Evolutionary conservation across 2,888 invertebrate species (phyloP).

Genomic region (Hirtodrosophila confusa): DNA sequence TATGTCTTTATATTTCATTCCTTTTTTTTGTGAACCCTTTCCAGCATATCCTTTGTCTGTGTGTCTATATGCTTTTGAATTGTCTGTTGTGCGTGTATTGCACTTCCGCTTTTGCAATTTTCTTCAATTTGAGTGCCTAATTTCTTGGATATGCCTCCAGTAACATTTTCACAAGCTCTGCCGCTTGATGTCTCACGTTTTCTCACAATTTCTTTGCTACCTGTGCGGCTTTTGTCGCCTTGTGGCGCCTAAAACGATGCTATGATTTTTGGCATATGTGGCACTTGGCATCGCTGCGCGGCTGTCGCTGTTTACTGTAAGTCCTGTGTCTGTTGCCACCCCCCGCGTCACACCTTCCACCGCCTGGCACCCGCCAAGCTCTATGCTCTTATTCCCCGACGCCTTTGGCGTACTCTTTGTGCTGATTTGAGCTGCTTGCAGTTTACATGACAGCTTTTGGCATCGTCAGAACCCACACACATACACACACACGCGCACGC

Average conservation of each 20-base stretch:
- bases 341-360: neutral
- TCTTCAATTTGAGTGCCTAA: constrained; percentile 47
- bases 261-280: constrained; percentile 55
- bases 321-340: constrained; percentile 27
- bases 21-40: too few species aligned
- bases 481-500: constrained; percentile 1
- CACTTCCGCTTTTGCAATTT: constrained; percentile 65
- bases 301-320: constrained; percentile 21
- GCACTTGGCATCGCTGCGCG: constrained; percentile 7
- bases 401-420: constrained; percentile 67
- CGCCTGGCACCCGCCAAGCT: too few species aligned
- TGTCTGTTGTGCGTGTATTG: constrained; percentile 49
- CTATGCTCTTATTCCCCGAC: constrained; percentile 22
- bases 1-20: too few species aligned
- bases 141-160: too few species aligned
- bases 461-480: constrained; percentile 27
- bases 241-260: constrained; percentile 62
- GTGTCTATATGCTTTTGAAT: neutral
- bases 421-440: constrained; percentile 58
- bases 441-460: constrained; percentile 60
- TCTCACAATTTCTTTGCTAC: constrained; percentile 23
- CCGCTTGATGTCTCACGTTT: neutral
- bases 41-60: too few species aligned
- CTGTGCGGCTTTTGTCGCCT: constrained; percentile 38
- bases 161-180: too few species aligned